Evolutionary conservation across 2,797 vertebrate species (phyloP), one percentile per base, ranked within the genome.

Genomic region (Remorina albescens): DNA sequence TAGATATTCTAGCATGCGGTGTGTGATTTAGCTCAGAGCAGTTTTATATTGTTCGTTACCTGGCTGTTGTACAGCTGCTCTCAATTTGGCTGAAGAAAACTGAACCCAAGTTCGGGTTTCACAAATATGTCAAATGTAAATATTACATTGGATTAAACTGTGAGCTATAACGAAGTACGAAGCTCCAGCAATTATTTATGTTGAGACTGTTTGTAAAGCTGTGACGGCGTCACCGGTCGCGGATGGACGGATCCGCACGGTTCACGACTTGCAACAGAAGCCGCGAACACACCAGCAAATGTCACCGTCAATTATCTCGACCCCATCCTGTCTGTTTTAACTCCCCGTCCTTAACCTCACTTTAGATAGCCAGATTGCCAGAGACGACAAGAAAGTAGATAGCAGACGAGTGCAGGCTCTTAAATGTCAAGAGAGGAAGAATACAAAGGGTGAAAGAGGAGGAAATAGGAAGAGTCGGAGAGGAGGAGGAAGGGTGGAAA

Each of bases 391-490:
- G 66, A 83, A 78, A 88, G 82, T 83, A 85, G 49, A 80, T 77
- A 70, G 53, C 30, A 28, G 51, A 71, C 1, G 25, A 81, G 63
- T 53, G 47, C 41, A 2, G 36, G 32, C 71, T 69, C 64, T 30
- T 76, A 90, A 91, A 92, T 88, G 84, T 89, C 80, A 80, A 71
- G 66, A 80, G 77, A 54, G 34, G 50, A 36, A 50, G 67, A 30
- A 30, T 16, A 3, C 21, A 37, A 44, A n/a, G 8, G 26, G 0
- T 50, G 62, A 65, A 51, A 61, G 23, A 34, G 18, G 13, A 16
- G 19, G 10, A 12, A 19, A 7, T 25, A 10, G 46, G 12, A 42
- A 19, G 34, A 7, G 41, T 19, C 15, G 41, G 41, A 42, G 16
- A 6, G 16, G 19, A 1, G 41, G 61, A 15, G 19, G 26, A 32